These are phyloP conservation scores for Lucilia sericata DNA, from an alignment of 1,140 invertebrate species.

Conservation along the genomic window DNA sequence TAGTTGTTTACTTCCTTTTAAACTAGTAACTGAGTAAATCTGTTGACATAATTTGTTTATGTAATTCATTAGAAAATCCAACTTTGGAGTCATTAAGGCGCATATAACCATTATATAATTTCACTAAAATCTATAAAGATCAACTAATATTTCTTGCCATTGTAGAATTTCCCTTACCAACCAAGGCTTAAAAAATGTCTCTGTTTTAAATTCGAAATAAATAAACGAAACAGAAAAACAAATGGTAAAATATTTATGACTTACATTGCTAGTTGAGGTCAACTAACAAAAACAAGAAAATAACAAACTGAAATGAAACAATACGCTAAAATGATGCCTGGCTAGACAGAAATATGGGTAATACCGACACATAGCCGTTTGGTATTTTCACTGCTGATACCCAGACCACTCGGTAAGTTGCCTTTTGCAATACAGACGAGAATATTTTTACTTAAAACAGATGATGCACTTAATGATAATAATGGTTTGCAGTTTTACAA, in stretches of 20 bases:
- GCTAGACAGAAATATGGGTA: constrained; percentile 4
- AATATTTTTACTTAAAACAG: constrained; percentile 2
- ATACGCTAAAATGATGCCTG: constrained; percentile 15
- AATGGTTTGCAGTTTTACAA: constrained; percentile 5
- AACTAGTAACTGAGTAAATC: no score
- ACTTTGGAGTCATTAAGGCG: no score
- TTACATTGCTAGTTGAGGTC: not conserved
- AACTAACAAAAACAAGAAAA: not conserved
- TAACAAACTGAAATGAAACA: not conserved
- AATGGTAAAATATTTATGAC: constrained; percentile 4
- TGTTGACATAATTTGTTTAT: no score
- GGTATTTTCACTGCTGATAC: not conserved
- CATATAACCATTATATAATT: no score
- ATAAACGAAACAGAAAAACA: not conserved
- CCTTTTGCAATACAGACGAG: not conserved
- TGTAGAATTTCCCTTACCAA: no score
- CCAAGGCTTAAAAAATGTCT: no score
- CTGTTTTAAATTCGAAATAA: no score
- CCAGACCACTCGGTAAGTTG: not conserved
- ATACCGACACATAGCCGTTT: not conserved
- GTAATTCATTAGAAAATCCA: no score
- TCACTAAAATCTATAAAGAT: no score
- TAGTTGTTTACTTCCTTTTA: no score
- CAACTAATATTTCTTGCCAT: no score
- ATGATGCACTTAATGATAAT: constrained; percentile 41